Conservation (phyloP, 1,140 invertebrate genomes). For the Aradophagus sp. region DNA sequence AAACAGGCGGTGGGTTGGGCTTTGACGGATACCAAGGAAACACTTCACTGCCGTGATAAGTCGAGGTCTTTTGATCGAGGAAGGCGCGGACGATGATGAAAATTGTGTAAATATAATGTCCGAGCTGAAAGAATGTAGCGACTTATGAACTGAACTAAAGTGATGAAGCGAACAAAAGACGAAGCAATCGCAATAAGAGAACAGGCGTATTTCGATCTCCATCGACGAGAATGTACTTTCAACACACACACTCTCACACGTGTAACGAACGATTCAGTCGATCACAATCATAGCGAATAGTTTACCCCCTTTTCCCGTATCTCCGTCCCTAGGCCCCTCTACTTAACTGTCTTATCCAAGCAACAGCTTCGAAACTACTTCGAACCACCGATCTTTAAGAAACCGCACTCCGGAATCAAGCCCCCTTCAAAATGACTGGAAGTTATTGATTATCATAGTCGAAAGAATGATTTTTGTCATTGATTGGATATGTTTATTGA, state of each 20-base stretch:
- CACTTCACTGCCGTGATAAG: conserved; percentile 67
- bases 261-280: conserved; percentile 62
- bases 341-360: conserved; percentile 15
- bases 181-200: conserved; percentile 14
- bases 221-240: conserved; percentile 53
- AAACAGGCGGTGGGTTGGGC: conserved; percentile 70
- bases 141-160: conserved; percentile 21
- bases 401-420: conserved; percentile 46
- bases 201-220: too few relatives aligned
- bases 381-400: conserved; percentile 17
- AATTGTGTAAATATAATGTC: conserved; percentile 48
- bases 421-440: conserved; percentile 43
- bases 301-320: conserved; percentile 31
- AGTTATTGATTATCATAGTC: too few relatives aligned
- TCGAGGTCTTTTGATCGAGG: conserved; percentile 47
- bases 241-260: conserved; percentile 54
- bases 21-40: conserved; percentile 61
- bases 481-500: too few relatives aligned
- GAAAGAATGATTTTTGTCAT: too few relatives aligned
- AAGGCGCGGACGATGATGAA: conserved; percentile 23
- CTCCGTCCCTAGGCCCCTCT: conserved; percentile 11
- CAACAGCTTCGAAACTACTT: conserved; percentile 30
- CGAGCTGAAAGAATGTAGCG: conserved; percentile 36
- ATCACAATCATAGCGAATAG: conserved; percentile 62
- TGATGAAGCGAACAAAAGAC: conserved; percentile 5